A percentile compares a stretch with the other conserved stretches of the same genome.
These are phyloP conservation scores for Epinotia bilunana DNA, from an alignment of 2,888 invertebrate species.

Conservation along the genomic window DNA sequence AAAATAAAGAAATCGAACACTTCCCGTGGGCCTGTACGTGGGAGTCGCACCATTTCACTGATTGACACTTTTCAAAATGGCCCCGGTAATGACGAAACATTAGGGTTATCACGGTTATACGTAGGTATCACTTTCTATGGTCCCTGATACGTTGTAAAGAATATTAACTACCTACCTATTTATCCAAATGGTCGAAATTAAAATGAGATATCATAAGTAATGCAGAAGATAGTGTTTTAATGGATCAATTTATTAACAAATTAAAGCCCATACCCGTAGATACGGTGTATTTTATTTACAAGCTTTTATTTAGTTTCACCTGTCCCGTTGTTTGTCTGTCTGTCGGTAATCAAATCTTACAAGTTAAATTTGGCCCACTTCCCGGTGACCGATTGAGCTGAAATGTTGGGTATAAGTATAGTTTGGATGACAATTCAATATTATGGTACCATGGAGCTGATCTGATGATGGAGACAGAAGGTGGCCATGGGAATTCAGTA, in stretches of 20 bases:
- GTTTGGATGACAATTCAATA: too few relatives aligned
- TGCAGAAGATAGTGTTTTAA: slow-evolving; percentile 29
- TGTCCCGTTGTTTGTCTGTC: too few relatives aligned
- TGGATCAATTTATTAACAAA: slow-evolving; percentile 28
- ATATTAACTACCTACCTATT: slow-evolving; percentile 1
- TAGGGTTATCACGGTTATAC: slow-evolving; percentile 31
- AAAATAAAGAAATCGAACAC: slow-evolving; percentile 34
- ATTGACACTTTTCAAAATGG: slow-evolving; percentile 43
- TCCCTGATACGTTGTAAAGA: slow-evolving; percentile 14
- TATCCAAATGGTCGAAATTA: slow-evolving; percentile 28
- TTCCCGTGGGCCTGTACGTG: slow-evolving; percentile 31
- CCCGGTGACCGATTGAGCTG: too few relatives aligned
- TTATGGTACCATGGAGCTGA: too few relatives aligned
- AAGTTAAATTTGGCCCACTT: too few relatives aligned
- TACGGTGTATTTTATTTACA: not conserved
- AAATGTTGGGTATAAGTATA: too few relatives aligned
- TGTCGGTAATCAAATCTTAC: too few relatives aligned
- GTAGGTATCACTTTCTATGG: slow-evolving; percentile 18
- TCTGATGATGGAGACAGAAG: too few relatives aligned
- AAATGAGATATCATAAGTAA: slow-evolving; percentile 28
- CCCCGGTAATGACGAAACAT: slow-evolving; percentile 38
- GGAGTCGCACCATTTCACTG: slow-evolving; percentile 40
- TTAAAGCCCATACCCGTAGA: not conserved
- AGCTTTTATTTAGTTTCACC: too few relatives aligned
- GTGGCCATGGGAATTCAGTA: too few relatives aligned